Conservation (phyloP, 2,113 vertebrate species). For the Acrocephalus arundinaceus region DNA sequence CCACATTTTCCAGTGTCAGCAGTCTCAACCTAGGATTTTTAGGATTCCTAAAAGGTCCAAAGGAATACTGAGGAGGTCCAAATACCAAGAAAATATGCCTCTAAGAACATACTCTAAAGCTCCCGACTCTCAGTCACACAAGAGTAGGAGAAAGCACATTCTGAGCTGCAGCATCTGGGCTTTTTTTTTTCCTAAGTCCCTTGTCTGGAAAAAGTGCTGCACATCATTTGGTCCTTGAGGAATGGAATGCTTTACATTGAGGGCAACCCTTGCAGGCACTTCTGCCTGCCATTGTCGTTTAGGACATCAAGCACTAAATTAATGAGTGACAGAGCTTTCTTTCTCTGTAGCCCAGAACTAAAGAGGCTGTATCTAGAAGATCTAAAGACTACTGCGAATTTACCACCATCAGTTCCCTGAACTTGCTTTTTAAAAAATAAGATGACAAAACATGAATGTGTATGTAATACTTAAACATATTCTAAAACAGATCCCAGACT, state of each 20-base stretch:
- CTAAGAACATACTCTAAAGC: neutral
- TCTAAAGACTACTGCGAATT: neutral
- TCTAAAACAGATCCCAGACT: neutral
- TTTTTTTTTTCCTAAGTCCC: neutral
- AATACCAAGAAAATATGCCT: neutral
- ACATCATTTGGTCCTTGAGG: neutral
- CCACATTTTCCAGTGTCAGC: neutral
- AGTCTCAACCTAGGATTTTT: neutral
- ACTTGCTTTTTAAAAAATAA: neutral
- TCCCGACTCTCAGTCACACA: neutral
- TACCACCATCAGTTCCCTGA: neutral
- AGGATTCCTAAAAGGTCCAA: neutral
- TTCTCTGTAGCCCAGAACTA: neutral
- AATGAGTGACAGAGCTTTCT: constrained; percentile 16
- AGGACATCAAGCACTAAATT: neutral
- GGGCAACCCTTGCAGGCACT: neutral
- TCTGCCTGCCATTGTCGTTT: neutral
- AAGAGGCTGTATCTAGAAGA: neutral
- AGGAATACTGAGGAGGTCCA: neutral
- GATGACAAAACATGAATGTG: neutral
- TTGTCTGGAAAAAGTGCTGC: neutral
- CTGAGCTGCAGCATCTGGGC: neutral
- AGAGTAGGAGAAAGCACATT: neutral
- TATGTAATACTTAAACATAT: neutral
- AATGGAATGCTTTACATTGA: neutral